Evolutionary conservation across 2,797 vertebrate genomes (phyloP).

Genomic region (Anabas testudineus): DNA sequence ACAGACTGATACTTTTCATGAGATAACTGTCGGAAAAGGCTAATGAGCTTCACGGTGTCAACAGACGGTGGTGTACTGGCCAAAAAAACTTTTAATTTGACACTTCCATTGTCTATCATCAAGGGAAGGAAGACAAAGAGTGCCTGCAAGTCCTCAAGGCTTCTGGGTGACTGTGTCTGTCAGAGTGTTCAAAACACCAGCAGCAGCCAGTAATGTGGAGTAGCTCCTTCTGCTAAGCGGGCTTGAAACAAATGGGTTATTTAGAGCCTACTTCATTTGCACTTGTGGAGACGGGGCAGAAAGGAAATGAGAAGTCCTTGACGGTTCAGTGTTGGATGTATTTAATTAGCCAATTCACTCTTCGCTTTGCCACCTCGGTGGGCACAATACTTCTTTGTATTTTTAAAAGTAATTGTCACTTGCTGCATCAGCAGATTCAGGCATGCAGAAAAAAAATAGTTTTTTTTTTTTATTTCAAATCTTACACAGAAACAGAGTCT

Average conservation of each 20-base stretch:
- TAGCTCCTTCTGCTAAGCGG: conserved; percentile 69
- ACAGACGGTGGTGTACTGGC: conserved; percentile 45
- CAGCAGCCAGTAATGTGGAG: conserved; percentile 60
- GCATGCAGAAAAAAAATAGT: conserved; percentile 48
- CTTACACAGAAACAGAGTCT: background rate
- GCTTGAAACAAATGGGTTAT: conserved; percentile 79
- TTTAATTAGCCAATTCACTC: conserved; percentile 83
- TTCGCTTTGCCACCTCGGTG: conserved; percentile 71
- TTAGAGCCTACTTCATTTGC: conserved; percentile 81
- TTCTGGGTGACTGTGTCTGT: conserved; percentile 54
- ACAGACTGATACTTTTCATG: conserved; percentile 62
- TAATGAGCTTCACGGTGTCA: conserved; percentile 76
- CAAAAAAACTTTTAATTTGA: conserved; percentile 71
- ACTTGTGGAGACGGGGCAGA: conserved; percentile 78
- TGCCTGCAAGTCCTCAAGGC: conserved; percentile 46
- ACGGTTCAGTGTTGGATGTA: conserved; percentile 71
- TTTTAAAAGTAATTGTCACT: conserved; percentile 78
- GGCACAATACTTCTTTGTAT: conserved; percentile 74
- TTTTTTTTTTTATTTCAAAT: background rate
- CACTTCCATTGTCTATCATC: conserved; percentile 67
- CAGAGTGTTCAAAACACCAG: conserved; percentile 56
- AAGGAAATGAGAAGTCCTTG: conserved; percentile 75
- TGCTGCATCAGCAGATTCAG: conserved; percentile 72
- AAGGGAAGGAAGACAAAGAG: conserved; percentile 51
- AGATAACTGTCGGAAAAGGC: conserved; percentile 64